Evolutionary conservation across 2,797 vertebrate species (phyloP).

Genomic region (Myioborus miniatus): DNA sequence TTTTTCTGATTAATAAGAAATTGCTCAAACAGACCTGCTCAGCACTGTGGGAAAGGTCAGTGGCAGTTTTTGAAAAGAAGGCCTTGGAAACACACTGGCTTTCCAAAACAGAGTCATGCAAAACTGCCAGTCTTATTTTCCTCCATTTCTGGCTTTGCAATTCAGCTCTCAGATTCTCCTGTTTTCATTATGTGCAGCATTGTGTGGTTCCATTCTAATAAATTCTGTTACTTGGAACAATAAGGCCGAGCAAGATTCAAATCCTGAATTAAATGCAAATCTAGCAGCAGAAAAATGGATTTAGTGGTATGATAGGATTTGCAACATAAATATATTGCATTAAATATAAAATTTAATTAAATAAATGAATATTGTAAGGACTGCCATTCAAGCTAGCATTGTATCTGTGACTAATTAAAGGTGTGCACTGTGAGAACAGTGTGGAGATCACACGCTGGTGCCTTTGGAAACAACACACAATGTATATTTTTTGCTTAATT

Average conservation of each 20-base stretch:
- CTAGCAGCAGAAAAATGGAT: not conserved
- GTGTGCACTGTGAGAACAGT: rapidly evolving
- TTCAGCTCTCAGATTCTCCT: not conserved
- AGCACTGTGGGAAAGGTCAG: not conserved
- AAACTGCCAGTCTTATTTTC: not conserved
- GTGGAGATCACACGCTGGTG: not conserved
- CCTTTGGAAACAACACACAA: not conserved
- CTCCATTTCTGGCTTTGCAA: not conserved
- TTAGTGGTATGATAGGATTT: not conserved
- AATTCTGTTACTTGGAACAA: not conserved
- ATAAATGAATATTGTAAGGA: not conserved
- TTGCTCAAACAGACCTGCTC: not conserved
- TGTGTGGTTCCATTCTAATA: not conserved
- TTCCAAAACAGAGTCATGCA: not conserved
- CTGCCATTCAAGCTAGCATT: not conserved
- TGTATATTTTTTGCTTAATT: not conserved
- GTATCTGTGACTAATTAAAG: not conserved
- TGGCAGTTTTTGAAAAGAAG: not conserved
- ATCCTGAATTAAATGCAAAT: not conserved
- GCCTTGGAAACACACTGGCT: not conserved
- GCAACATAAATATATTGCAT: not conserved
- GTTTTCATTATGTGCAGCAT: not conserved
- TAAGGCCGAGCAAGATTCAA: not conserved
- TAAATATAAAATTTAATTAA: not conserved
- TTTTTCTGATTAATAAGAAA: not conserved